Evolutionary conservation across 2,113 vertebrate species (phyloP), one percentile per base, ranked within the genome.

Genomic region (Pristiophorus japonicus): DNA sequence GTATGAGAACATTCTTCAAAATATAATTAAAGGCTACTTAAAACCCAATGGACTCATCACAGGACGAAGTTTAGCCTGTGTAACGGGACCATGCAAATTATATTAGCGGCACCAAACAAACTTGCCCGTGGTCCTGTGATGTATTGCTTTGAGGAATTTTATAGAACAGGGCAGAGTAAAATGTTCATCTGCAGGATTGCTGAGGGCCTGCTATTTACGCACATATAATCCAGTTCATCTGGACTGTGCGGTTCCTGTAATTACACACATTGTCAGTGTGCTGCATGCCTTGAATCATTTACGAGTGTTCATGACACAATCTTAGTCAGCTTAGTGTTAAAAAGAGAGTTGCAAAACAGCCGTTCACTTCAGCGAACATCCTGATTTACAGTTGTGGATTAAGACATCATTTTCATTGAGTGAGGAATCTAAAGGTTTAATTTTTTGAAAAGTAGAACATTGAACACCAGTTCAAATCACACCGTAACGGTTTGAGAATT

Each of bases 21-120:
- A 94, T 94, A 94, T 67, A 94, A 94, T 94, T 94, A 94, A 94
- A 51, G 93, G 93, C 93, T 45, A 70, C 45, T 94, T 94, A 73
- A 47, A 94, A 22, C 42, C 66, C 66, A 67, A 94, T 94, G 65
- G 65, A 94, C 66, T 67, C 66, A 94, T 70, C 93, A 67, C 65
- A 94, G 42, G 42, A 51, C 63, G 66, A 70, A 47, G 63, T 47
- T 70, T 67, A 67, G 38, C 42, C 62, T 93, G 65, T 3, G n/a
- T 55, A 55, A 90, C 24, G 14, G 30, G 22, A 16, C 22, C 24
- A 34, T 90, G 87, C 93, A 94, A 70, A 94, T 70, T 70, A 16
- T 12, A 94, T 73, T 73, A 94, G 42, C 42, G 45, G 18, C 6
- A 51, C 93, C 66, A 70, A 94, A 70, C 62, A 66, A 94, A 94